Base-by-base conservation (phyloP, 2,888 invertebrate species). In the Athripsodes cinereus region DNA sequence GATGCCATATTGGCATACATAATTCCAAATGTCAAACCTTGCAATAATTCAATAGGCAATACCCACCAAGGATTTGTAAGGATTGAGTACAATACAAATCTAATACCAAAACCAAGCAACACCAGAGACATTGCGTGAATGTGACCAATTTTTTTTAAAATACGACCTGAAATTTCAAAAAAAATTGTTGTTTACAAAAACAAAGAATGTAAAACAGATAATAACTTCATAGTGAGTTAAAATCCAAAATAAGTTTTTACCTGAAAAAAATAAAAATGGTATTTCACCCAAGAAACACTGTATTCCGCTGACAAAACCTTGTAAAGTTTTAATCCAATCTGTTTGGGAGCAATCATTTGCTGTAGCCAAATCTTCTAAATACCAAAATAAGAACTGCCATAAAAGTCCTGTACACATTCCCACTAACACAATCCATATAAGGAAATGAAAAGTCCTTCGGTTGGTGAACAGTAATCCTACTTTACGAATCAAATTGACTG, bases 341-440 rank as follows among this genome's bases (percentile, higher is more conserved):
- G 74, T 68, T 1, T 75, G 72, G 44, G 75, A 73, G 59, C 76
- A 82, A 52, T 73, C 69, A 0, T 22, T 31, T 10, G 68, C 70
- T 2, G 67, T 68, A 0, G 85, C 84, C 56, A 92, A 72, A 62
- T 89, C 87, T 71, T 93, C 92, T 13, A 91, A 73, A 65, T 88
- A 83, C 88, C 91, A 92, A 69, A 92, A 92, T 0, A 94, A 74
- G 69, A 93, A 96, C 66, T 92, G 86, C 90, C 95, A 95, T 20
- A 93, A 76, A 0, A 93, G 73, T 0, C 90, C 92, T 0, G 92
- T 92, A 66, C 91, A 87, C 64, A 93, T 78, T 0, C 96, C 96
- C 20, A 92, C 86, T 1, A 82, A 81, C 60, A 91, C 81, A 57
- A 92, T 90, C 86, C 93, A 91, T 18, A 88, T 61, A 57, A 90